Conservation (phyloP, 2,888 invertebrate genomes). For the Nephrotoma appendiculata region DNA sequence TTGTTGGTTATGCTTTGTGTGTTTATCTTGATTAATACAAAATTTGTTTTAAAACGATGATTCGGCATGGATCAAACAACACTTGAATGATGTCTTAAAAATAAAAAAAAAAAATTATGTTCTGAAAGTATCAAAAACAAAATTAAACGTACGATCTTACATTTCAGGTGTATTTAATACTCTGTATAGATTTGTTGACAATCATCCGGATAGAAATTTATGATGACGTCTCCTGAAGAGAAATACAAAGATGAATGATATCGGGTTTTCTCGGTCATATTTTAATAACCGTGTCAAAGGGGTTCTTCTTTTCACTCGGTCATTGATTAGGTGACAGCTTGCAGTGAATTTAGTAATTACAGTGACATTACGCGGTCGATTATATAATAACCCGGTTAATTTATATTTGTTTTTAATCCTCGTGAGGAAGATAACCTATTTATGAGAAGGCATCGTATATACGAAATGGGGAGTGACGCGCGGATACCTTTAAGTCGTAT, state of each 20-base stretch:
- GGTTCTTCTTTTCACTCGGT: no score
- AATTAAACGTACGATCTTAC: not conserved
- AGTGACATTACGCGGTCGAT: no score
- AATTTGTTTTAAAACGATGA: not conserved
- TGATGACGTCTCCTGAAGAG: not conserved
- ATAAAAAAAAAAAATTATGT: no score
- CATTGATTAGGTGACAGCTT: no score
- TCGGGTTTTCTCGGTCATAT: not conserved
- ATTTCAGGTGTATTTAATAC: not conserved
- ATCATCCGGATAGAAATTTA: not conserved
- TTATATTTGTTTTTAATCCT: not conserved
- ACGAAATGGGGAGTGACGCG: not conserved
- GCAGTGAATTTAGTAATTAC: no score
- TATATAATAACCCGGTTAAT: not conserved
- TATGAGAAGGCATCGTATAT: not conserved
- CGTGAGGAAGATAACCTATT: not conserved
- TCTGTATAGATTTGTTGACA: not conserved
- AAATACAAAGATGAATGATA: not conserved
- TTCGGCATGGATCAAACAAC: not conserved
- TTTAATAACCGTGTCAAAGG: not conserved
- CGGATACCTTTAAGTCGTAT: not conserved
- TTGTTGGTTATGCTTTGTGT: not conserved
- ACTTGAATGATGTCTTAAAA: not conserved
- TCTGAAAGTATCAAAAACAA: not conserved
- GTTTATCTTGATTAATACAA: not conserved